phyloP scores from a whole-genome alignment of 2,888 invertebrate genomes.

The Hecatera dysodea region DNA sequence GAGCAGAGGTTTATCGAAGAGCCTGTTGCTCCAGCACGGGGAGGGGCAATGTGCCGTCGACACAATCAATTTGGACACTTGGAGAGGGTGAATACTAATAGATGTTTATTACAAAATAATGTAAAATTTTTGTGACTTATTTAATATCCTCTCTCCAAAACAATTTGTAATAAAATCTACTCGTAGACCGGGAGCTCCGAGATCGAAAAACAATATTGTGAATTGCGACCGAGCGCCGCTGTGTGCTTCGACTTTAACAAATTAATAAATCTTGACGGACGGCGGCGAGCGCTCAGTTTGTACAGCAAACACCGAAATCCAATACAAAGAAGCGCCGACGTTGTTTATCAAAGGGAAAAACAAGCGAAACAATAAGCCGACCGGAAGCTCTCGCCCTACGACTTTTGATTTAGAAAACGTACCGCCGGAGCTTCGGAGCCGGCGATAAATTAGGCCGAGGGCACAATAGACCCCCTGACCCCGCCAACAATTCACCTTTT shows the following conservation, averaged over 20 bases:
- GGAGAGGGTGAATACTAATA: slow-evolving; percentile 46
- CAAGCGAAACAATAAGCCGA: slow-evolving; percentile 75
- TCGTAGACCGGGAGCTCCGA: slow-evolving; percentile 1
- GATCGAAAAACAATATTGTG: slow-evolving; percentile 46
- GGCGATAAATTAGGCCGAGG: slow-evolving; percentile 70
- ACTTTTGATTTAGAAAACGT: slow-evolving; percentile 70
- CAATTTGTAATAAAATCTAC: slow-evolving; percentile 28
- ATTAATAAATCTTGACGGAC: slow-evolving; percentile 61
- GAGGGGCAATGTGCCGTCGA: slow-evolving; percentile 46
- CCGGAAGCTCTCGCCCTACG: slow-evolving; percentile 68
- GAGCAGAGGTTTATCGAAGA: slow-evolving; percentile 63
- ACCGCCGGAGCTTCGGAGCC: slow-evolving; percentile 47
- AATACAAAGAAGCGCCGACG: slow-evolving; percentile 81
- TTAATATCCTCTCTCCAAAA: not conserved
- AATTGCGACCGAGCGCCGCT: slow-evolving; percentile 6
- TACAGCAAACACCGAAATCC: slow-evolving; percentile 68
- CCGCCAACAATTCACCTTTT: too few species aligned
- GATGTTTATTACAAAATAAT: slow-evolving; percentile 36
- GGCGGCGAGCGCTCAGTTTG: slow-evolving; percentile 51
- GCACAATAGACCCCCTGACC: slow-evolving; percentile 69
- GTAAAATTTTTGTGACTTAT: slow-evolving; percentile 14
- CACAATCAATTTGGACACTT: slow-evolving; percentile 51
- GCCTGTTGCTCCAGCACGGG: slow-evolving; percentile 72
- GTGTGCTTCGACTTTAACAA: slow-evolving; percentile 46
- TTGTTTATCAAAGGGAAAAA: slow-evolving; percentile 80